A percentile compares a stretch with the other conserved stretches of the same genome.
Conservation (phyloP, 2,797 vertebrate genomes). For the Corythornis leucogaster region DNA sequence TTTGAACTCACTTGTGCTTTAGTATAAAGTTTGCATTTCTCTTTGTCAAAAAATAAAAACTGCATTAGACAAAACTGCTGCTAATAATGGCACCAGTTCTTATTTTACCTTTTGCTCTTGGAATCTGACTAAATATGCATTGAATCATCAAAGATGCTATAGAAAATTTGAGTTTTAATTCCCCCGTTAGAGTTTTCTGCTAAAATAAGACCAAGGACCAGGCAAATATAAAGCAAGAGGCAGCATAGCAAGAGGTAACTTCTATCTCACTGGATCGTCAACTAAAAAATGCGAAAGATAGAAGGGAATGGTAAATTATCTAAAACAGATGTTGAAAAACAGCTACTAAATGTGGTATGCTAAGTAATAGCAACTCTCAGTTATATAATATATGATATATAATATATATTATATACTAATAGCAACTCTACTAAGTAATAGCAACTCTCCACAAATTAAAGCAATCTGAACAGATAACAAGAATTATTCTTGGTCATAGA, state of each 20-base stretch:
- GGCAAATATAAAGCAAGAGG: neutral
- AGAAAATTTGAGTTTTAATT: neutral
- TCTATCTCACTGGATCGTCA: neutral
- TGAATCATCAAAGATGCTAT: neutral
- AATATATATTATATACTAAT: too few species aligned
- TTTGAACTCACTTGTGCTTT: neutral
- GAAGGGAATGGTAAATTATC: neutral
- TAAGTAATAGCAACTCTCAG: neutral
- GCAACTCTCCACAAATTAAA: neutral
- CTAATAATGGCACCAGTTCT: neutral
- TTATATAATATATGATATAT: too few species aligned
- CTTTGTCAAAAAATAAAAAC: neutral
- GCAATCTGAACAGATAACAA: neutral
- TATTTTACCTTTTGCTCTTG: neutral
- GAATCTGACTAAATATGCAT: neutral
- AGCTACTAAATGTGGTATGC: neutral
- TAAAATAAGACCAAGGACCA: neutral
- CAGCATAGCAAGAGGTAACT: neutral
- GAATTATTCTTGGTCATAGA: neutral
- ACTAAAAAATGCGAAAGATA: neutral
- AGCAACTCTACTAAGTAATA: neutral
- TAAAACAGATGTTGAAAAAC: neutral
- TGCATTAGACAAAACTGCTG: neutral
- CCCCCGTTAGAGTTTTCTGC: neutral
- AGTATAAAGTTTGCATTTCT: neutral